Evolutionary conservation across 2,797 vertebrate species (phyloP).

Genomic region (Valencia hispanica): DNA sequence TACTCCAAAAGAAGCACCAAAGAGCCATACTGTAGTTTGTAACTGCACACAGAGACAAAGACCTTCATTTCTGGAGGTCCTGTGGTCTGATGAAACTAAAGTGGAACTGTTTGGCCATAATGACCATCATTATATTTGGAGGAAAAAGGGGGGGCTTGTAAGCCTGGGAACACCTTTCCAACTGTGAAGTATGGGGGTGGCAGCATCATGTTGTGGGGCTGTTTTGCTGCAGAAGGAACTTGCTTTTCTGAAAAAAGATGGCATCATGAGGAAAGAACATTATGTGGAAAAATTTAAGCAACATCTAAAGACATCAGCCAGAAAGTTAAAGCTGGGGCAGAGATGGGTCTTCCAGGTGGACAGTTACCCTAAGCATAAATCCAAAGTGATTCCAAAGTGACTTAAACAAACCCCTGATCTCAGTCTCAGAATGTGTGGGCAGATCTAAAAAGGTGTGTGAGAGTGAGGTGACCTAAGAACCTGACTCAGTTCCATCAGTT

Average conservation of each 20-base stretch:
- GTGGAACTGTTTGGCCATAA: no score
- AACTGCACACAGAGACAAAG: neutral
- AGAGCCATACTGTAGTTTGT: neutral
- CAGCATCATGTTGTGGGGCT: neutral
- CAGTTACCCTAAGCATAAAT: no score
- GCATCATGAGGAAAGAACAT: no score
- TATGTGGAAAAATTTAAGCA: neutral
- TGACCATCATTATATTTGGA: no score
- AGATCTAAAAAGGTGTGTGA: neutral
- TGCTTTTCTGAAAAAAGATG: neutral
- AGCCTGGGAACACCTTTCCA: neutral
- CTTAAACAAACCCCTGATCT: neutral
- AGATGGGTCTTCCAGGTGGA: neutral
- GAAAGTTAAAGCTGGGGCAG: no score
- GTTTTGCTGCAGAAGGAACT: neutral
- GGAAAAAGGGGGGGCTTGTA: neutral
- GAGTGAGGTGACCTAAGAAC: no score
- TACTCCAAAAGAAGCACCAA: neutral
- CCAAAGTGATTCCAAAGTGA: neutral
- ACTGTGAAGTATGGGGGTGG: no score
- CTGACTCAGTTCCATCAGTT: no score
- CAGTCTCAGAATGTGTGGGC: no score
- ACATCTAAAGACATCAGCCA: neutral
- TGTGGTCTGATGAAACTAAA: neutral
- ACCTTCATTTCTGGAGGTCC: neutral